These are phyloP conservation scores for Spongilla lacustris DNA, from an alignment of 37 sponge, comb jelly and placozoan species.

Conservation along the genomic window DNA sequence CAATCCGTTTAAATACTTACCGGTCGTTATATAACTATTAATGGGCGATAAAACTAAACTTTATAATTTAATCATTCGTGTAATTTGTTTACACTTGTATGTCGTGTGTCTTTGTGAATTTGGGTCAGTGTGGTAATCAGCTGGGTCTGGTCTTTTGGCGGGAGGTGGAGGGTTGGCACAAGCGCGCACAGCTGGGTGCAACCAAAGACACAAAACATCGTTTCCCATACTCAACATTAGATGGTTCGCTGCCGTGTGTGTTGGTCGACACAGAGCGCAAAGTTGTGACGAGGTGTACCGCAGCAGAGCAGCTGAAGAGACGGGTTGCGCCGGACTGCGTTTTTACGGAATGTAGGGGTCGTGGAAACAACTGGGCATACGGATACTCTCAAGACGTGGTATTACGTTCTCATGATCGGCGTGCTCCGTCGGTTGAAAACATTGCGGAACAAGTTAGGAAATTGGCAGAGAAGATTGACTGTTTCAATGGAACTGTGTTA, in stretches of 20 bases:
- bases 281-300: slow-evolving; percentile 17
- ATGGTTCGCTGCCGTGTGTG: slow-evolving; percentile 60
- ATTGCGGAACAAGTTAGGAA: slow-evolving; percentile 39
- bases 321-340: slow-evolving; percentile 17
- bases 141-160: slow-evolving; percentile 71
- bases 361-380: slow-evolving; percentile 89
- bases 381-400: slow-evolving; percentile 58
- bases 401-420: not conserved
- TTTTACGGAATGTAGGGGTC: slow-evolving; percentile 48
- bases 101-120: slow-evolving; percentile 67
- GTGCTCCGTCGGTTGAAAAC: not conserved
- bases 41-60: not conserved
- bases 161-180: slow-evolving; percentile 14
- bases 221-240: slow-evolving; percentile 14
- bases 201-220: not conserved
- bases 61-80: no score
- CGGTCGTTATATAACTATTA: not conserved
- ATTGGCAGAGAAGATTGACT: slow-evolving; percentile 69
- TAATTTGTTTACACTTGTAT: slow-evolving; percentile 2
- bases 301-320: not conserved
- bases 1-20: not conserved
- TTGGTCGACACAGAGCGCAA: slow-evolving; percentile 75
- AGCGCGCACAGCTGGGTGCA: not conserved
- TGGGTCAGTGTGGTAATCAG: slow-evolving; percentile 89
- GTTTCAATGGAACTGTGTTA: slow-evolving; percentile 60